phyloP scores from a whole-genome alignment of 2,888 invertebrate genomes.

The Aporophyla lueneburgensis region DNA sequence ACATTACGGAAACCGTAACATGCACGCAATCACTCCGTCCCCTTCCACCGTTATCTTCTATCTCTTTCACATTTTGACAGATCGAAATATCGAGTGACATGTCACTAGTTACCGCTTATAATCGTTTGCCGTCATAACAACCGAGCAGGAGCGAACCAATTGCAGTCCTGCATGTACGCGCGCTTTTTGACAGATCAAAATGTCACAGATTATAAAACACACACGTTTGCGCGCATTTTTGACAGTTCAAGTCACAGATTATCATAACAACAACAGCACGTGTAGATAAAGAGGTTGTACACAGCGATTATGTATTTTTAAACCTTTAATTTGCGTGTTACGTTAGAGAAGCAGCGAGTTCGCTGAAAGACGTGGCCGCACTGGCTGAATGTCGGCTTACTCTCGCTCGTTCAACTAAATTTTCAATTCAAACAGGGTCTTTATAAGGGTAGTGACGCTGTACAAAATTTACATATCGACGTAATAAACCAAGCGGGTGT shows the following conservation, averaged over 20 bases:
- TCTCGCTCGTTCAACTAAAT: slow-evolving; percentile 89
- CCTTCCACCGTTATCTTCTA: slow-evolving; percentile 71
- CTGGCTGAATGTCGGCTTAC: slow-evolving; percentile 86
- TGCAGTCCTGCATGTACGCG: slow-evolving; percentile 54
- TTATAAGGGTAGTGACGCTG: slow-evolving; percentile 91
- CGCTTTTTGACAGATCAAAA: slow-evolving; percentile 64
- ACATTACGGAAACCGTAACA: slow-evolving; percentile 62
- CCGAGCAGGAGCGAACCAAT: slow-evolving; percentile 57
- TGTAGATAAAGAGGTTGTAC: slow-evolving; percentile 36
- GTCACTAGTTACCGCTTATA: slow-evolving; percentile 69
- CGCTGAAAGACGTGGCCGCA: slow-evolving; percentile 89
- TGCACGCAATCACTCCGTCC: slow-evolving; percentile 69
- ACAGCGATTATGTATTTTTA: slow-evolving; percentile 49
- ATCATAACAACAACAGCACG: slow-evolving; percentile 41
- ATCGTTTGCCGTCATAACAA: slow-evolving; percentile 68
- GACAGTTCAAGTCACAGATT: slow-evolving; percentile 50
- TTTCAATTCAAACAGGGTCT: slow-evolving; percentile 91
- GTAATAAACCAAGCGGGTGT: slow-evolving; percentile 89
- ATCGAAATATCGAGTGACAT: slow-evolving; percentile 81
- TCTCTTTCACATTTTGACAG: slow-evolving; percentile 86
- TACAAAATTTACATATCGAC: slow-evolving; percentile 90
- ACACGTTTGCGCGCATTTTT: slow-evolving; percentile 48
- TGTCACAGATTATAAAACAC: slow-evolving; percentile 55
- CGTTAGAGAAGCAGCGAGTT: slow-evolving; percentile 84
- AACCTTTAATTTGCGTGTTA: slow-evolving; percentile 69